These are phyloP conservation scores for Lithophane socia DNA, from an alignment of 2,888 invertebrate genomes.

Conservation along the genomic window DNA sequence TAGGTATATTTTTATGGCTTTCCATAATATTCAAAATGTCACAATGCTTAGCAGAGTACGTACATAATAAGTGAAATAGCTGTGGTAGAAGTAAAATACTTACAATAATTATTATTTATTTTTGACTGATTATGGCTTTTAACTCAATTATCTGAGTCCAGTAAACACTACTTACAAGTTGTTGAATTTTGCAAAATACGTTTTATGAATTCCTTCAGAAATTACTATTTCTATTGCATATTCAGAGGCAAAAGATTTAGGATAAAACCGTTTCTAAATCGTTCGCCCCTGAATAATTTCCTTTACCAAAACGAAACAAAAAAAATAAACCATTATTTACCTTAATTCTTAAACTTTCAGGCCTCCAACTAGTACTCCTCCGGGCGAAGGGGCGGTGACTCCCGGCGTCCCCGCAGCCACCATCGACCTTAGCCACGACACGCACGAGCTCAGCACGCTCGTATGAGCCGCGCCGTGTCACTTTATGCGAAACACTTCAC, in stretches of 20 bases:
- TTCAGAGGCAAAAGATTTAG: not conserved
- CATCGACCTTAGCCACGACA: slow-evolving; percentile 92
- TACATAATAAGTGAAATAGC: too few relatives aligned
- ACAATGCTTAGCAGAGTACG: too few relatives aligned
- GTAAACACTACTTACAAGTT: not conserved
- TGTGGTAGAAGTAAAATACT: not conserved
- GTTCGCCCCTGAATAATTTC: not conserved
- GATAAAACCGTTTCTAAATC: not conserved
- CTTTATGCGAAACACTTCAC: slow-evolving; percentile 9
- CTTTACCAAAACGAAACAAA: not conserved
- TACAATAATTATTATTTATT: not conserved
- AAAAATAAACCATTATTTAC: slow-evolving; percentile 4
- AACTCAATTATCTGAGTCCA: not conserved
- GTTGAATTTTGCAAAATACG: not conserved
- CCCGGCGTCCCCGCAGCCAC: slow-evolving; percentile 91
- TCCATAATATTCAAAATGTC: too few relatives aligned
- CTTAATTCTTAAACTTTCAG: slow-evolving; percentile 72
- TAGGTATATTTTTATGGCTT: too few relatives aligned
- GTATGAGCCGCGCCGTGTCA: slow-evolving; percentile 83
- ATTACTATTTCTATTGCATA: not conserved
- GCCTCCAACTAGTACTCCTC: slow-evolving; percentile 91
- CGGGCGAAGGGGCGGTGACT: slow-evolving; percentile 89
- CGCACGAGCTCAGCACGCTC: slow-evolving; percentile 92
- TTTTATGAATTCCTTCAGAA: not conserved
- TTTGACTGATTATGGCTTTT: not conserved